Base-by-base conservation (phyloP, 2,113 vertebrate species). In the Leptobrachium leishanense region DNA sequence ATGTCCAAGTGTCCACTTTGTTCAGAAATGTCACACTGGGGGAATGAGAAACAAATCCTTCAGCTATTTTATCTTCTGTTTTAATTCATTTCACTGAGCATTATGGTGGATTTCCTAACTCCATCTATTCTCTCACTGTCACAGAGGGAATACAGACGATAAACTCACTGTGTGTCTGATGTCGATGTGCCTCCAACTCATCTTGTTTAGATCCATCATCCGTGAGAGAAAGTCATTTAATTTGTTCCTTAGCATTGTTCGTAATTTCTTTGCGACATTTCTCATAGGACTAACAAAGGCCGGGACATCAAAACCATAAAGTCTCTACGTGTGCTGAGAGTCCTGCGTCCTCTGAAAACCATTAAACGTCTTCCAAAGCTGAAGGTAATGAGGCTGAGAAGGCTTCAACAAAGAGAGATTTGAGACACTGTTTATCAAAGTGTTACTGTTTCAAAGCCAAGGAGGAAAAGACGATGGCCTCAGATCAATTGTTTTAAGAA, bases 231-330 rank as follows among this genome's bases (percentile, higher is more conserved):
- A 39, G 43, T 82, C n/a, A 0, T 54, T 77, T 69, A 6, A 76
- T 85, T 74, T 76, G 78, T 83, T 77, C 0, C 54, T 65, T 54
- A 41, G 2, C 74, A 40, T 66, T 43, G 31, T 68, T 62, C 68
- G 55, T 53, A n/a, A 43, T 70, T 15, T 85, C 85, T 81, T 79
- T 83, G 82, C 75, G 82, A 2, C 0, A 0, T 68, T 62, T 86
- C 82, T 84, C 64, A 53, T 87, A 99, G 97, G 87, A 97, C 95
- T 83, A 99, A 95, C 89, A 99, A 98, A 89, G 98, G 97, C 2
- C 90, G 96, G 31, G 97, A 99, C 89, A 99, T 99, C 85, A 99
- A 99, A 89, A 99, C 98, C 68, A 99, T 99, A 88, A 99, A 99
- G 87, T 99, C 98, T 72, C 91, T 99, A 40, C 92, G 98, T 79